Evolutionary conservation across 2,797 vertebrate genomes (phyloP), one percentile per base, ranked within the genome.

Genomic region (Notamacropus eugenii): DNA sequence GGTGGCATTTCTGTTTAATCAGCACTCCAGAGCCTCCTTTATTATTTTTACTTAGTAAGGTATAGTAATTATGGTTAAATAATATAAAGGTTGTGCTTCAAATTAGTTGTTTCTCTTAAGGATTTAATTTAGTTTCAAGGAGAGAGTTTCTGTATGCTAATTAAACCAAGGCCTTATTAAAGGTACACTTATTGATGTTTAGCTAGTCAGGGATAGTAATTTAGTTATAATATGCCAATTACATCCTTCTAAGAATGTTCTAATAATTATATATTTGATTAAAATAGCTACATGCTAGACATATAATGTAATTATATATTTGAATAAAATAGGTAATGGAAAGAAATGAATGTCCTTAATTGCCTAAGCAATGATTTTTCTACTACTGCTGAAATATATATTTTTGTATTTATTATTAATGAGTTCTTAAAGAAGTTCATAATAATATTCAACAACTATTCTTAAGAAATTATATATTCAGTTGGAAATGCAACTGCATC

Each of bases 221-320:
- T 40, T 95, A 97, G 50, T 94, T 97, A 92, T 96, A 96, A 87
- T 93, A 59, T 97, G 54, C 13, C 93, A 97, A 96, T 97, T 98
- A 97, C 46, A 96, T 96, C 58, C 54, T 29, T 96, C 90, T 90
- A 87, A 96, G 91, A 94, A 92, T 97, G 90, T 46, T 97, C 97
- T 96, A 97, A 93, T 97, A 95, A 98, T 58, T 96, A 92, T n/a
- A 93, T 97, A 74, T 93, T 97, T 97, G 46, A 96, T 96, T 98
- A 97, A 95, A 90, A 90, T 95, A 67, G 24, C 3, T 95, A 95
- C 94, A 96, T 97, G 67, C 96, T 98, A 97, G 93, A 97, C 96
- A 92, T 95, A 82, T 54, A 62, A 12, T 95, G 0, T 97, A 95
- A 98, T 87, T 96, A 54, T 22, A 95, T 98, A 54, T 96, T 97